Percentiles rank a stretch among this genome's conserved stretches.
These are phyloP conservation scores for Rattus rattus DNA, from an alignment of 2,113 vertebrate species.

Conservation along the genomic window DNA sequence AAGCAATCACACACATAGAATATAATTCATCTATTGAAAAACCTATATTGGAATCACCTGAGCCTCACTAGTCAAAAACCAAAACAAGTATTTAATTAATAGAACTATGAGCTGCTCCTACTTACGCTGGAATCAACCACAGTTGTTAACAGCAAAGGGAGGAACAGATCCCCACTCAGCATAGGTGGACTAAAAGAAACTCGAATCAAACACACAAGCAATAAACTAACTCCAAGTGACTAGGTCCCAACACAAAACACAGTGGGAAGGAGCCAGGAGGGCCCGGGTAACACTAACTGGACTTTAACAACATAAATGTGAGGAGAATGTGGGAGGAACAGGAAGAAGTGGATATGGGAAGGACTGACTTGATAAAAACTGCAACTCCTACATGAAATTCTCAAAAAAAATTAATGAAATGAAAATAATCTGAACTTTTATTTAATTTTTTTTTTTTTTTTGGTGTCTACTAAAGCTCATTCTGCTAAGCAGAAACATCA, in stretches of 20 bases:
- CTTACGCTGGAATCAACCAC: background rate
- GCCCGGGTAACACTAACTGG: background rate
- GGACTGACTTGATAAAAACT: background rate
- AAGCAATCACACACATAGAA: background rate
- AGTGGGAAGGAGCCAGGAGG: background rate
- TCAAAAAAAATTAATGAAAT: background rate
- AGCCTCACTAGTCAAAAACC: background rate
- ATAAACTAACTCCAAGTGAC: background rate
- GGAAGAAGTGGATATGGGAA: background rate
- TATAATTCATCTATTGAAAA: background rate
- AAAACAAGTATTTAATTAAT: background rate
- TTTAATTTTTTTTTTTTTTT: background rate
- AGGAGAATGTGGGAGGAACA: background rate
- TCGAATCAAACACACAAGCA: background rate
- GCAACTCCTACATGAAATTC: background rate
- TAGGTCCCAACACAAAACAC: background rate
- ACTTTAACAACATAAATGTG: background rate
- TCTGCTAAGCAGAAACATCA: background rate
- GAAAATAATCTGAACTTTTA: background rate
- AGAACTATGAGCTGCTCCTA: background rate
- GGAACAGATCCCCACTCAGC: background rate
- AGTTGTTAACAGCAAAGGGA: background rate
- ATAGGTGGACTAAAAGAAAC: background rate
- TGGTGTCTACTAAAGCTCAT: background rate
- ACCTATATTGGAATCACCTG: background rate